phyloP scores from a whole-genome alignment of 2,797 vertebrate genomes.

The Macroramphosus scolopax region DNA sequence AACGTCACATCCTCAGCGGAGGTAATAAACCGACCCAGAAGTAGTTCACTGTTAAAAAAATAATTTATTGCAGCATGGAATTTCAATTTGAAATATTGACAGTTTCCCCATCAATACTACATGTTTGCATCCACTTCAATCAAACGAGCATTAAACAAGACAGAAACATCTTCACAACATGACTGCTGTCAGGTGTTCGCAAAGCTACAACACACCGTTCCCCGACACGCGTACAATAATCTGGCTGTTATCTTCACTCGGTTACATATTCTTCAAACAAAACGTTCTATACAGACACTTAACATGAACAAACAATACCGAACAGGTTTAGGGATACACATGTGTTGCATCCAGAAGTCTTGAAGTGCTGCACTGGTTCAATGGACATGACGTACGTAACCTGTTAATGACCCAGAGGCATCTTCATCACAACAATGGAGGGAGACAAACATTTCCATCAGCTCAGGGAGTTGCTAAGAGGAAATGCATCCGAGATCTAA shows the following conservation, averaged over 20 bases:
- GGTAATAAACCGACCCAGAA: slow-evolving; percentile 4
- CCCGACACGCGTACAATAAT: slow-evolving; percentile 14
- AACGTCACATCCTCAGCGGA: too few relatives aligned
- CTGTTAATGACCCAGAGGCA: slow-evolving; percentile 5
- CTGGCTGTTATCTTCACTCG: slow-evolving; percentile 18
- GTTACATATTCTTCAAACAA: slow-evolving; percentile 6
- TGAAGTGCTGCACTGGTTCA: slow-evolving; percentile 15
- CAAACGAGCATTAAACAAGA: slow-evolving; percentile 39
- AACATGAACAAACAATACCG: slow-evolving; percentile 48
- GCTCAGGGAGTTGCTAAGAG: too few relatives aligned
- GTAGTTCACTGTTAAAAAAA: slow-evolving; percentile 67
- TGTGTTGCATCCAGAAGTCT: slow-evolving; percentile 44
- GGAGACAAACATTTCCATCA: too few relatives aligned
- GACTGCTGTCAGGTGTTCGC: slow-evolving; percentile 1
- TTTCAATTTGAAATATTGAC: slow-evolving; percentile 50
- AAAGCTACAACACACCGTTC: not conserved
- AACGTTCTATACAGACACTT: slow-evolving; percentile 26
- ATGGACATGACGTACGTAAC: not conserved
- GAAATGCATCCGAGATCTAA: too few relatives aligned
- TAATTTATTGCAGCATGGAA: slow-evolving; percentile 70
- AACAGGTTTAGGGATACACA: slow-evolving; percentile 14
- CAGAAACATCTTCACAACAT: slow-evolving; percentile 18
- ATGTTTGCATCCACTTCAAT: slow-evolving; percentile 60
- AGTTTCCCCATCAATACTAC: slow-evolving; percentile 34
- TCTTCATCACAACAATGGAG: not conserved